phyloP scores from a whole-genome alignment of 2,113 vertebrate genomes.

The Illadopsis cleaveri region DNA sequence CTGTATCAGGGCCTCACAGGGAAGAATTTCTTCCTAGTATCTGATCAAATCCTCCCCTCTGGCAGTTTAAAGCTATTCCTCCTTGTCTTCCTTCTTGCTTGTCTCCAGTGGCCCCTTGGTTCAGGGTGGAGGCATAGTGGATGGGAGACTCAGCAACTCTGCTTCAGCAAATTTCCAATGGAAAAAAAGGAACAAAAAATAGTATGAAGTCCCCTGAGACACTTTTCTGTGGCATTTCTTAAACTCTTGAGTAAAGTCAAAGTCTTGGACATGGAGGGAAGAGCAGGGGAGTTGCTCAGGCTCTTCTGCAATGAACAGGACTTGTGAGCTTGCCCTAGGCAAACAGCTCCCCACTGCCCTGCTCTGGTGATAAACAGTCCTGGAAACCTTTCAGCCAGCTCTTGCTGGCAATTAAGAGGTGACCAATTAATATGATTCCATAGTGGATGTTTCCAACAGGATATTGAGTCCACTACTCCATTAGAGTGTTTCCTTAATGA shows the following conservation, averaged over 20 bases:
- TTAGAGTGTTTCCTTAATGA: not conserved
- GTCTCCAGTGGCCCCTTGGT: not conserved
- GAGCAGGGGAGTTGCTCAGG: not conserved
- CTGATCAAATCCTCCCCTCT: not conserved
- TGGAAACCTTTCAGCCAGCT: not conserved
- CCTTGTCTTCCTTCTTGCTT: not conserved
- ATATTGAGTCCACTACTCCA: not conserved
- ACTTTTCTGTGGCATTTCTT: not conserved
- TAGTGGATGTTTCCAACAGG: not conserved
- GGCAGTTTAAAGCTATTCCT: not conserved
- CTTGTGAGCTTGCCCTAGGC: not conserved
- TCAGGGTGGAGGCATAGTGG: not conserved
- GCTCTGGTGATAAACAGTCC: not conserved
- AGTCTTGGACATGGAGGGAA: not conserved
- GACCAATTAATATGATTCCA: not conserved
- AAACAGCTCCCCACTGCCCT: not conserved
- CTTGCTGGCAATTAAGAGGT: not conserved
- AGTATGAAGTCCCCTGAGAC: not conserved
- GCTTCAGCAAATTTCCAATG: not conserved
- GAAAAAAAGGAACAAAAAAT: not conserved
- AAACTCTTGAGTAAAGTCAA: not conserved
- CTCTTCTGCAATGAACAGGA: not conserved
- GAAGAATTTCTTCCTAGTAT: not conserved
- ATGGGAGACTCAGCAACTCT: not conserved
- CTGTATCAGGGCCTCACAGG: not conserved